Conservation (phyloP, 37 sponge, comb jelly and placozoan species). For the Halisarca cf. caerulea region DNA sequence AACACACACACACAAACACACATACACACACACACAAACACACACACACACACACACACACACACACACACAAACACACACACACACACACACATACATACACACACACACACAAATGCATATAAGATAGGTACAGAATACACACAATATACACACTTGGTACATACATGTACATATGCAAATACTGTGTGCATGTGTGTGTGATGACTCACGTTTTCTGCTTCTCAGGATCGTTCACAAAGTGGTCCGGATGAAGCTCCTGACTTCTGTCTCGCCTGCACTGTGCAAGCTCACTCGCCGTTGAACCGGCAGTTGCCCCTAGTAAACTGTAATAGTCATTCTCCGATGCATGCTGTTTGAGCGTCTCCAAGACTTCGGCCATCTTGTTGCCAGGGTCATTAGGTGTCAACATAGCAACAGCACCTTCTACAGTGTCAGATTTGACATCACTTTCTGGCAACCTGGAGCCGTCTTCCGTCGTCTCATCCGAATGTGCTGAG, state of each 20-base stretch:
- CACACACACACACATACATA: background rate
- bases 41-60: background rate
- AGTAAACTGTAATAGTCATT: conserved; percentile 86
- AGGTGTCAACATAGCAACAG: background rate
- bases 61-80: no score
- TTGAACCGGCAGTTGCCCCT: conserved; percentile 55
- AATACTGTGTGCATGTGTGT: no score
- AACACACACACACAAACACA: no score
- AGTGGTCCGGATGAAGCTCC: conserved; percentile 89
- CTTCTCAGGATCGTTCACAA: conserved; percentile 34
- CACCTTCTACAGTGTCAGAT: no score
- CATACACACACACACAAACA: background rate
- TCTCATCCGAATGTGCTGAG: no score
- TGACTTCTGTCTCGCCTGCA: conserved; percentile 65
- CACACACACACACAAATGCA: no score
- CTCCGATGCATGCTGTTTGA: conserved; percentile 27
- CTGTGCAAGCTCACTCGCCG: conserved; percentile 58
- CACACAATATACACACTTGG: no score
- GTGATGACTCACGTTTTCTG: conserved; percentile 35
- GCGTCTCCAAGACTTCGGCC: conserved; percentile 13
- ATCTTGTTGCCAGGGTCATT: background rate
- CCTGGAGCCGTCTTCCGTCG: no score
- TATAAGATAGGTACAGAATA: no score
- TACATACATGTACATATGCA: background rate
- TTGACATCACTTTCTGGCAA: no score